Percentiles rank a stretch among this genome's conserved stretches.
phyloP scores from a whole-genome alignment of 2,113 vertebrate species.

The Connochaetes taurinus region DNA sequence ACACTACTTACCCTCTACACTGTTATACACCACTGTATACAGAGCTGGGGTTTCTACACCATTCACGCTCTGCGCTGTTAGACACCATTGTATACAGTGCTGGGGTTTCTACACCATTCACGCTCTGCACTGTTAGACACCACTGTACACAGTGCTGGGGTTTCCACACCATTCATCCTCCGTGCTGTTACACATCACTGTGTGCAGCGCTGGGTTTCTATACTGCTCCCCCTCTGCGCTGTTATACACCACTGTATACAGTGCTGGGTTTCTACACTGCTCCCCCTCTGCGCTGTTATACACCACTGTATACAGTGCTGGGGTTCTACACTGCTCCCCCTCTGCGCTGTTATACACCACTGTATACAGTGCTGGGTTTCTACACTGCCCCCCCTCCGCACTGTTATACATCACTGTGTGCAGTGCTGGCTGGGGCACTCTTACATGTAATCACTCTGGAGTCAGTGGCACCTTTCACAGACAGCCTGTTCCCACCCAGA shows the following conservation, averaged over 20 bases:
- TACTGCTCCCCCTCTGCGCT: fast-evolving
- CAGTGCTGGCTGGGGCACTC: not conserved
- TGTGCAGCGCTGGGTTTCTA: too few relatives aligned
- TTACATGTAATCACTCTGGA: fast-evolving
- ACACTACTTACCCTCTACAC: fast-evolving
- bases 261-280: too few relatives aligned
- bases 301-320: too few relatives aligned
- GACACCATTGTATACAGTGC: too few relatives aligned
- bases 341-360: fast-evolving
- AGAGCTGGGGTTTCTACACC: too few relatives aligned
- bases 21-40: too few relatives aligned
- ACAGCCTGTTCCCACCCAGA: not conserved
- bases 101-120: too few relatives aligned
- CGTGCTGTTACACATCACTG: fast-evolving
- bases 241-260: too few relatives aligned
- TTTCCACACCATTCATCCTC: fast-evolving
- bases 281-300: fast-evolving
- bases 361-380: not conserved
- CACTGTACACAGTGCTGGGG: too few relatives aligned
- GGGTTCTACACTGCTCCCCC: fast-evolving
- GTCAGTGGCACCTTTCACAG: not conserved
- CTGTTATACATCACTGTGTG: fast-evolving
- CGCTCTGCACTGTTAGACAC: fast-evolving
- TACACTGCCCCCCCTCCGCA: fast-evolving
- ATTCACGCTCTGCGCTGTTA: fast-evolving